These are phyloP conservation scores for Baronia brevicornis DNA, from an alignment of 2,888 invertebrate genomes.

Conservation along the genomic window DNA sequence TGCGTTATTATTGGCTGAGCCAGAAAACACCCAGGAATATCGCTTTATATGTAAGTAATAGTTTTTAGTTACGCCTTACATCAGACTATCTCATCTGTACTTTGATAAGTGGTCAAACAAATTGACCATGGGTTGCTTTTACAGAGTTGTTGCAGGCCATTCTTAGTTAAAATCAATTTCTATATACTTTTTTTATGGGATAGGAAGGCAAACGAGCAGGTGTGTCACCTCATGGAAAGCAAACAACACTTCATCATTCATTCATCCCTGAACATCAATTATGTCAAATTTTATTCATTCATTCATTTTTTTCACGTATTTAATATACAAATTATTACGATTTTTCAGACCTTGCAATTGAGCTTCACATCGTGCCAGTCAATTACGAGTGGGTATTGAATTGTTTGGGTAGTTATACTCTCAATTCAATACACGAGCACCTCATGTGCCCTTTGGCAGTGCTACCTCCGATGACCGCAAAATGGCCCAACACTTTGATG, in stretches of 20 bases:
- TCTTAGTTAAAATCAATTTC: too few relatives aligned
- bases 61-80: too few relatives aligned
- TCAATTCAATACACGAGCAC: slow-evolving; percentile 42
- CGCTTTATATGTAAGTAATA: slow-evolving; percentile 48
- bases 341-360: slow-evolving; percentile 54
- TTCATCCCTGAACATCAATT: too few relatives aligned
- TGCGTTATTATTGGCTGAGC: slow-evolving; percentile 53
- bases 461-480: slow-evolving; percentile 35
- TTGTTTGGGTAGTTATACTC: slow-evolving; percentile 51
- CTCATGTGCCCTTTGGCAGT: slow-evolving; percentile 47
- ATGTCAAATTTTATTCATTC: background rate
- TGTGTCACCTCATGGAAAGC: too few relatives aligned
- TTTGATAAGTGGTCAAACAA: too few relatives aligned
- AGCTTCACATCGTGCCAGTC: slow-evolving; percentile 53
- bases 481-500: slow-evolving; percentile 44
- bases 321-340: slow-evolving; percentile 8
- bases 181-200: too few relatives aligned
- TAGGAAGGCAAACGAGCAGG: too few relatives aligned
- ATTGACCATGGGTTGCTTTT: too few relatives aligned
- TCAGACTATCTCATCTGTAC: too few relatives aligned
- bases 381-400: slow-evolving; percentile 70
- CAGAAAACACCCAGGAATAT: slow-evolving; percentile 57
- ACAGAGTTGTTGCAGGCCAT: too few relatives aligned
- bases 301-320: background rate
- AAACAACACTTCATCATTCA: too few relatives aligned